Base-by-base conservation (phyloP, 2,797 vertebrate genomes). In the Halcyon badia region DNA sequence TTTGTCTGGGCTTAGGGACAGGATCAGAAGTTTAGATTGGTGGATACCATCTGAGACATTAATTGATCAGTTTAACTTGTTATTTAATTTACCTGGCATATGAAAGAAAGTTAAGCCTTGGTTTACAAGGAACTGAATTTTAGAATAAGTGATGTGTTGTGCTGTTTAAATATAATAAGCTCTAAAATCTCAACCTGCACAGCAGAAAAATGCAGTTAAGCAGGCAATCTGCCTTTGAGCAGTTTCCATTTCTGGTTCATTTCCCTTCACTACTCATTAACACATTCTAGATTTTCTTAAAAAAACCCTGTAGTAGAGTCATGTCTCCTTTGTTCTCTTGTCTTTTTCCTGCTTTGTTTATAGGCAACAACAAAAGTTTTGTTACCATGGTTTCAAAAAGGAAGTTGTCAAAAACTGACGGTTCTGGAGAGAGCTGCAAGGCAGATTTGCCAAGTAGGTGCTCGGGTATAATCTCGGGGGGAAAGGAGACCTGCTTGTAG, bases 301-400 rank as follows among this genome's bases (percentile, higher is more conserved):
- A 85, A 58, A 83, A 33, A 6, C 16, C 18, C 64, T 56, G 6
- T 15, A 41, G 41, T 93, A n/a, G 96, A 92, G 20, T 26, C 24
- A 16, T 6, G 2, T 44, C 8, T 41, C 22, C 52, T 83, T 73
- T 76, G 26, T 44, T 86, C 33, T 28, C 20, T 60, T 77, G 35
- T 76, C 71, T 91, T 87, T 68, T 84, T 87, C 30, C 26, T 75
- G 22, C 24, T 8, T 79, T 70, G 89, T 90, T 88, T 87, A 30
- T 58, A 97, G 94, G 69, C 22, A 69, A 66, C 51, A 26, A 28
- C 54, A 76, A 93, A 92, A 41, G 49, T 37, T 48, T 91, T 90
- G 46, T 42, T 87, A 84, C 77, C 91, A 98, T 98, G 98, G 5
- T 92, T 97, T 97, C 96, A 48, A 98, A 98, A 96, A 97, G 97